Evolutionary conservation across 2,888 invertebrate species (phyloP).

Genomic region (Phragmatobia fuliginosa): DNA sequence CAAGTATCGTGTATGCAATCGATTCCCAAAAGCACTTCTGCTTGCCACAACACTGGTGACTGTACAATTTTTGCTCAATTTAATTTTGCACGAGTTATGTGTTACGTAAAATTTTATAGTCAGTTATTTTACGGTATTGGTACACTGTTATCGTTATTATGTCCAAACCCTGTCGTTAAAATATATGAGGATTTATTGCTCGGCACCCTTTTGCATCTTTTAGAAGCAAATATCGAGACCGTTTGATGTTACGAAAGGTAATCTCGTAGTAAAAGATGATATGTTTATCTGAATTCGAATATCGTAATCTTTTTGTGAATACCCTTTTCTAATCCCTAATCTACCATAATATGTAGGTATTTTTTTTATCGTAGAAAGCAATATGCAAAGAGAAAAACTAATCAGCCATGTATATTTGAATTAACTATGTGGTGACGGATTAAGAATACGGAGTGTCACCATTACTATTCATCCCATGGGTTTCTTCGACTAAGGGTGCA

Average conservation of each 20-base stretch:
- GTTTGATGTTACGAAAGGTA: constrained; percentile 18
- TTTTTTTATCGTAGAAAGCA: too few relatives aligned
- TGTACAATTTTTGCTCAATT: constrained; percentile 37
- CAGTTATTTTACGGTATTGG: constrained; percentile 51
- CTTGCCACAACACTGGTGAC: background rate
- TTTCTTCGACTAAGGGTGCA: too few relatives aligned
- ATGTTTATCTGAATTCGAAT: constrained; percentile 9
- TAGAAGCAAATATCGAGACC: constrained; percentile 24
- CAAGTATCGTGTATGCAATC: background rate
- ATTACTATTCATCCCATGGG: too few relatives aligned
- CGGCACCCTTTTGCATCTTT: constrained; percentile 29
- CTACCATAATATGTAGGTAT: background rate
- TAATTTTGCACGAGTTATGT: constrained; percentile 43
- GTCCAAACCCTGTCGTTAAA: constrained; percentile 45
- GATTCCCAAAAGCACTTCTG: constrained; percentile 6
- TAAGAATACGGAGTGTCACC: too few relatives aligned
- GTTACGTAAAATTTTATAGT: constrained; percentile 47
- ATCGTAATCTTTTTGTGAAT: background rate
- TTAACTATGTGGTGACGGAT: too few relatives aligned
- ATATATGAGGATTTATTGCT: constrained; percentile 51
- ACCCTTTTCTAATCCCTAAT: background rate
- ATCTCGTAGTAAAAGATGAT: constrained; percentile 21
- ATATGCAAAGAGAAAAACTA: too few relatives aligned
- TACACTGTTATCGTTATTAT: constrained; percentile 48
- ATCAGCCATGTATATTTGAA: too few relatives aligned